phyloP scores from a whole-genome alignment of 2,797 vertebrate genomes.

The Mastacembelus armatus region DNA sequence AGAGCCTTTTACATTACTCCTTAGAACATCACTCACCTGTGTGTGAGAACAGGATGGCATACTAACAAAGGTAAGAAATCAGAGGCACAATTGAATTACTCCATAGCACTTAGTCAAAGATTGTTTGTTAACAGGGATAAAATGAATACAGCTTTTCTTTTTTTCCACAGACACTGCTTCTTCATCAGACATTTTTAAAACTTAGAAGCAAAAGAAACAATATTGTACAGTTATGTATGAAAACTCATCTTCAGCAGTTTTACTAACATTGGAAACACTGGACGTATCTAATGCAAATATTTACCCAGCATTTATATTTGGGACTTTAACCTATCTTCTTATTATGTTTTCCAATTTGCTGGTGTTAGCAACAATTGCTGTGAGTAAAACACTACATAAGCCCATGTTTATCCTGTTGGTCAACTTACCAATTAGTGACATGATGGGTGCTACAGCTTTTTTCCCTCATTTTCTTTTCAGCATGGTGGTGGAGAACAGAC shows the following conservation, averaged over 20 bases:
- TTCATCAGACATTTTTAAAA: not conserved
- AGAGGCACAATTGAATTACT: not conserved
- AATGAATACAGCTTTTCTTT: not conserved
- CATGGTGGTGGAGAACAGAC: conserved; percentile 70
- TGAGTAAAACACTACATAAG: conserved; percentile 71
- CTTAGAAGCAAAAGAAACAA: not conserved
- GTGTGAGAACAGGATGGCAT: not conserved
- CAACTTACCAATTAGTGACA: conserved; percentile 77
- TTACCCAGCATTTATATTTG: conserved; percentile 71
- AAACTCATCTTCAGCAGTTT: conserved; percentile 32
- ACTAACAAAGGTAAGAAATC: conserved; percentile 14
- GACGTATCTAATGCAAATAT: conserved; percentile 34
- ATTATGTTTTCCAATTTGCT: conserved; percentile 71
- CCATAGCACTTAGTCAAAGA: not conserved
- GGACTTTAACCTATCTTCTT: conserved; percentile 60
- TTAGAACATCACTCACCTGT: not conserved
- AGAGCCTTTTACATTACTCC: not conserved
- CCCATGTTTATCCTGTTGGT: conserved; percentile 82
- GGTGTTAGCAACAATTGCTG: conserved; percentile 61
- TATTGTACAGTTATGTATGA: conserved; percentile 33
- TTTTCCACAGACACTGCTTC: conserved; percentile 10
- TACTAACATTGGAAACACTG: conserved; percentile 57
- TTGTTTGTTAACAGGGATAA: not conserved
- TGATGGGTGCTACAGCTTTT: conserved; percentile 73
- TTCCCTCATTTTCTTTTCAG: conserved; percentile 73